Conservation (phyloP, 23 tunicate genomes). For the Oikopleura dioica region DNA sequence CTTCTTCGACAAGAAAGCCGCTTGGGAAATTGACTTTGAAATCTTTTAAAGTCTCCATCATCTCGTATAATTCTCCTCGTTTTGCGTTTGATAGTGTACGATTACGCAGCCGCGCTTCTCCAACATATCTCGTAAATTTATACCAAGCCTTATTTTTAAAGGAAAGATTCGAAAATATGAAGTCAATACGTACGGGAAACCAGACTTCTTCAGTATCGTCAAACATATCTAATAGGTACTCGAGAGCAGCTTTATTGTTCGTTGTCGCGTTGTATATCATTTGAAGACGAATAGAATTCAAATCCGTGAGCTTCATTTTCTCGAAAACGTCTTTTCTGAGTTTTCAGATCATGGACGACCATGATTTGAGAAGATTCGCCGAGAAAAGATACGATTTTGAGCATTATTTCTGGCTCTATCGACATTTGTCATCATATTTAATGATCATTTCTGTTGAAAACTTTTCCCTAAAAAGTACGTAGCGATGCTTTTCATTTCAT, state of each 20-base stretch:
- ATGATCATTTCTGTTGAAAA: too few relatives aligned
- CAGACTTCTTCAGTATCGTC: conserved; percentile 8
- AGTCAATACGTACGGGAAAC: background rate
- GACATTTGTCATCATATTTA: too few relatives aligned
- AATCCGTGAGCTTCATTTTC: background rate
- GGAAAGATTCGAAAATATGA: background rate
- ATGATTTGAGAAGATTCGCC: too few relatives aligned
- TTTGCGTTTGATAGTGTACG: background rate
- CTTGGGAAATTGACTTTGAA: background rate
- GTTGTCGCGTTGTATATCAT: background rate
- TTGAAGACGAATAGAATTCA: background rate
- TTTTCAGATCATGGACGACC: too few relatives aligned
- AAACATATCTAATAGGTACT: background rate
- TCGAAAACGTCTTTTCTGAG: conserved; percentile 14
- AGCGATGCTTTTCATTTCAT: background rate
- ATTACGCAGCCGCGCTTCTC: background rate
- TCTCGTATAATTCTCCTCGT: background rate
- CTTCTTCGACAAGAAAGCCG: background rate
- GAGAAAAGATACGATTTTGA: too few relatives aligned
- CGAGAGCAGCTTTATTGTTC: background rate
- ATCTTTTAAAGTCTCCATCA: background rate
- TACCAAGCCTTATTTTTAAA: background rate
- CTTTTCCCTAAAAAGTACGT: conserved; percentile 3
- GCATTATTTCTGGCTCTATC: too few relatives aligned
- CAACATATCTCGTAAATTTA: background rate